Base-by-base conservation (phyloP, 2,888 invertebrate species). In the Drosophila emarginata region DNA sequence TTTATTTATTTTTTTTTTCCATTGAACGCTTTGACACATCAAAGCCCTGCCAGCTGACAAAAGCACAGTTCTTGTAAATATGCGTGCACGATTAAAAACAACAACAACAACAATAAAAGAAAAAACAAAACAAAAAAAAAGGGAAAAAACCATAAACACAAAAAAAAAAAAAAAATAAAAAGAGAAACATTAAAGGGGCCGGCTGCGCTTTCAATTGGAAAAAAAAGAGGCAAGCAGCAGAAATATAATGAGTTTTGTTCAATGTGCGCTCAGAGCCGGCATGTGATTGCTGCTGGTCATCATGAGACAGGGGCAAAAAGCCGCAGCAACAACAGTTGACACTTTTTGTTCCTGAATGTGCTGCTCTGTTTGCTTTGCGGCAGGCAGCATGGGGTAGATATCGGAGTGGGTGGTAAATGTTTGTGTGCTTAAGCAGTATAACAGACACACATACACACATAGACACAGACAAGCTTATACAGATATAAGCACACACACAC, bases 161-260 rank as follows among this genome's bases (percentile, higher is more conserved):
- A 37, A 11, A 51, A 15, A 26, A 37, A 26, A 57, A 76, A 79
- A 67, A 53, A 59, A 63, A 64, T n/a, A 26, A 64, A 32, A 61
- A 61, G 58, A 64, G 37, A 36, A 65, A 64, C 54, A 74, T 74
- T 67, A 64, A 61, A 67, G 74, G 68, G 68, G 45, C 18, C 45
- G 45, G 65, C 63, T 69, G 69, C 67, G 72, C 76, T 74, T 76
- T 80, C 77, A 85, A 85, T 81, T 74, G 76, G 68, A 66, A 72
- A 64, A 84, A 76, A 77, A 70, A 71, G 64, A 60, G 15, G 52
- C 37, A 28, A 40, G 60, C 63, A 63, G 64, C 71, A 72, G 64
- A 75, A 75, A 72, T 69, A 81, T 82, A 85, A 87, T 87, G 85
- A 82, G 85, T 87, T 85, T 87, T 85, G 82, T 74, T 68, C 74